A percentile compares a stretch with the other conserved stretches of the same genome.
phyloP scores from a whole-genome alignment of 2,888 invertebrate species.

The Cremastinae sp. region DNA sequence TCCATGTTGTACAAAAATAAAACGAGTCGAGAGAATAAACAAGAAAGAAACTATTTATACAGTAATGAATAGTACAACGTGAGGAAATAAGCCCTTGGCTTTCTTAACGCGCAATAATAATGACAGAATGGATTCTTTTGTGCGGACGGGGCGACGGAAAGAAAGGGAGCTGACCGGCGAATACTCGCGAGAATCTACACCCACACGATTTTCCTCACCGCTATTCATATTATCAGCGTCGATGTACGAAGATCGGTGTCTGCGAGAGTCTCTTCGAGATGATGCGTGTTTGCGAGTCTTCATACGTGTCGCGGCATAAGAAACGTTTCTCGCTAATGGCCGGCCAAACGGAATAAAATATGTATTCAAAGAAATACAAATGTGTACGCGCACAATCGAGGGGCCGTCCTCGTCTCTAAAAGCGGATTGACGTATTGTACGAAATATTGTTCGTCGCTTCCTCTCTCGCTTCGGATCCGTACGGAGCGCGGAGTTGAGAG shows the following conservation, averaged over 20 bases:
- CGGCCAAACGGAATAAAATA: conserved; percentile 62
- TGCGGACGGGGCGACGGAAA: conserved; percentile 45
- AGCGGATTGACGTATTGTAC: too few species aligned
- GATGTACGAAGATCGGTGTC: conserved; percentile 57
- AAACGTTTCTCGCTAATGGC: conserved; percentile 67
- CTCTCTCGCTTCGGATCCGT: too few species aligned
- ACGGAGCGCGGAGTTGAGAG: too few species aligned
- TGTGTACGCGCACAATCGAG: conserved; percentile 1
- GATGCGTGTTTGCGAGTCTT: conserved; percentile 58
- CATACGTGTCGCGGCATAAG: conserved; percentile 65
- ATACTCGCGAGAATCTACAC: conserved; percentile 57
- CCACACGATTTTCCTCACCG: conserved; percentile 51
- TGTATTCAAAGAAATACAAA: conserved; percentile 37
- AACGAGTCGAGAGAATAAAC: background rate
- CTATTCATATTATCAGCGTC: conserved; percentile 68
- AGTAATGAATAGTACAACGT: conserved; percentile 51
- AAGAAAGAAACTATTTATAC: background rate
- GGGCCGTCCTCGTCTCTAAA: too few species aligned
- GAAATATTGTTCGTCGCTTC: too few species aligned
- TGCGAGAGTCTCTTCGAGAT: conserved; percentile 7
- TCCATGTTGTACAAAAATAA: background rate
- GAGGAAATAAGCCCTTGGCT: conserved; percentile 68
- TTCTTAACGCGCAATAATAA: conserved; percentile 73
- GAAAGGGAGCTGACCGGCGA: conserved; percentile 64
- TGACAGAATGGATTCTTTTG: conserved; percentile 75